Conservation (phyloP, 2,797 vertebrate genomes). For the Hydrocynus forskahlii region DNA sequence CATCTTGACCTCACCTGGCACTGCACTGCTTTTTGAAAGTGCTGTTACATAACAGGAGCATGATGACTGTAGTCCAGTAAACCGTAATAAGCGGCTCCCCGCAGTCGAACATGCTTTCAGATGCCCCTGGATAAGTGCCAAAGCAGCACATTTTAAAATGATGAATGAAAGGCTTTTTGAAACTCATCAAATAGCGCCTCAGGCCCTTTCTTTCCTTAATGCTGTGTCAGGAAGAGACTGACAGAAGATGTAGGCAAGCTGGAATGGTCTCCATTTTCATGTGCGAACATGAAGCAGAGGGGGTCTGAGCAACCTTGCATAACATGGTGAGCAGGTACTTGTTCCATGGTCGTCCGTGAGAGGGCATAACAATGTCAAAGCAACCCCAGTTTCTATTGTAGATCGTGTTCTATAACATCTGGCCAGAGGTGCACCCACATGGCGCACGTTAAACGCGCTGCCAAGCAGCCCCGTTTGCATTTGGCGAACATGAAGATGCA, state of each 20-base stretch:
- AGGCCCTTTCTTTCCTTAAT: not conserved
- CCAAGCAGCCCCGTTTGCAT: not conserved
- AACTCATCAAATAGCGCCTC: not conserved
- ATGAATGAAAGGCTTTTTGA: not conserved
- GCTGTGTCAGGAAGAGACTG: not conserved
- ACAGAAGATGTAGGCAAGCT: not conserved
- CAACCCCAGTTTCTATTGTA: not conserved
- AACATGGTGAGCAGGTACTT: not conserved
- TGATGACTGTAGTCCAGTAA: not conserved
- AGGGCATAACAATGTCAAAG: not conserved
- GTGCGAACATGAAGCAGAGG: conserved; percentile 15
- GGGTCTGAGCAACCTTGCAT: not conserved
- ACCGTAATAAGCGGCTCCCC: not conserved
- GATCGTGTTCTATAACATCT: not conserved
- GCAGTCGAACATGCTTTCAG: not conserved
- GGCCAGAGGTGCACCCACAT: not conserved
- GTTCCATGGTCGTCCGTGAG: not conserved
- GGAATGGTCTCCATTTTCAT: not conserved
- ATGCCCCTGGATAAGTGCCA: not conserved
- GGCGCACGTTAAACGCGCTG: not conserved
- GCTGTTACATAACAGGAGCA: not conserved
- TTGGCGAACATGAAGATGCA: not conserved
- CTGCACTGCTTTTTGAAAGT: not conserved
- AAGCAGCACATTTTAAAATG: not conserved
- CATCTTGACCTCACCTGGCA: too few relatives aligned